Conservation (phyloP, 2,113 vertebrate species). For the Sceloporus undulatus region DNA sequence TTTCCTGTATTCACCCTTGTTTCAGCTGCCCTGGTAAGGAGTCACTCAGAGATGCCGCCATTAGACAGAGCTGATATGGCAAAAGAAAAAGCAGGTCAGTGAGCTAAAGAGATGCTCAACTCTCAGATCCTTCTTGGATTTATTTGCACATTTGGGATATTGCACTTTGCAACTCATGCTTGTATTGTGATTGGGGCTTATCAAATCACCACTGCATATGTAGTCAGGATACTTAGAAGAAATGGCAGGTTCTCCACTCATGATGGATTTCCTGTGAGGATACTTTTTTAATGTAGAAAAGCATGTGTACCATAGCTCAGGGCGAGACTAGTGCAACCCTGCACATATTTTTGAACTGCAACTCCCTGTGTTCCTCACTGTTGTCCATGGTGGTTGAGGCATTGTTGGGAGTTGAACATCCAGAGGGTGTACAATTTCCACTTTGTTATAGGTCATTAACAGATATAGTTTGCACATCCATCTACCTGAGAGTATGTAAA, state of each 20-base stretch:
- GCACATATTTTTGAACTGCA: no score
- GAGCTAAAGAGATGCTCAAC: constrained; percentile 51
- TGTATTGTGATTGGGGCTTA: not conserved
- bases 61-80: constrained; percentile 55
- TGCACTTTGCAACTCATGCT: not conserved
- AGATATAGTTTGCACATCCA: not conserved
- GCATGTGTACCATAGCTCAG: not conserved
- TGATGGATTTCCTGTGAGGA: not conserved
- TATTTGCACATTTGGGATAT: constrained; percentile 24
- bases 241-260: not conserved
- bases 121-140: constrained; percentile 32
- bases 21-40: constrained; percentile 65
- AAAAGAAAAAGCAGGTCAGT: not conserved
- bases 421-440: no score
- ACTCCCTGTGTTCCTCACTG: no score
- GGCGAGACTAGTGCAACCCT: no score
- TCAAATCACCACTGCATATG: constrained; percentile 31
- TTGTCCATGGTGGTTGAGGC: no score
- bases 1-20: not conserved
- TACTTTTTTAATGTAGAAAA: not conserved
- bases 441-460: no score
- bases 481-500: not conserved
- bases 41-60: constrained; percentile 52
- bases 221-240: not conserved
- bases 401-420: no score